Evolutionary conservation across 2,888 invertebrate genomes (phyloP).

Genomic region (Seira sanloemensis): DNA sequence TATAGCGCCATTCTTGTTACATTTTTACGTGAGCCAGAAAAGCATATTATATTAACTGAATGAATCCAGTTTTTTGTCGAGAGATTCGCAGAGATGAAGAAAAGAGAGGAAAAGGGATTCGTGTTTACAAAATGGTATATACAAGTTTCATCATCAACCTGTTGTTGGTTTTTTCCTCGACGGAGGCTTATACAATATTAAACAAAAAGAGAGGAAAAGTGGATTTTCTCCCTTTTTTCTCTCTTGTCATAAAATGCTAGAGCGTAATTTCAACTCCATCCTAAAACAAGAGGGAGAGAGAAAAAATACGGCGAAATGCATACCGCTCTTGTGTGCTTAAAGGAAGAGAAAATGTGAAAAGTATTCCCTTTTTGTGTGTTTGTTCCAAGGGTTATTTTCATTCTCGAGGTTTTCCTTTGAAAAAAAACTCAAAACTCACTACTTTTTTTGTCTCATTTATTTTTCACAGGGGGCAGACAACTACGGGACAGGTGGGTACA

Average conservation of each 20-base stretch:
- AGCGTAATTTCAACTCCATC: conserved; percentile 6
- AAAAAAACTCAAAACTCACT: background rate
- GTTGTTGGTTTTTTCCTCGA: conserved; percentile 40
- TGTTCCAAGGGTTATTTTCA: background rate
- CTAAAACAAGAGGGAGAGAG: background rate
- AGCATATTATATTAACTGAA: conserved; percentile 5
- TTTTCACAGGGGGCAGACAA: conserved; percentile 69
- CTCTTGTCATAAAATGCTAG: conserved; percentile 27
- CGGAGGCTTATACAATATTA: background rate
- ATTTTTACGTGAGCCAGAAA: background rate
- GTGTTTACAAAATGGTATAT: conserved; percentile 41
- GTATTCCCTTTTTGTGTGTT: conserved; percentile 14
- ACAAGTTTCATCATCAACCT: conserved; percentile 50
- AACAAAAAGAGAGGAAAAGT: conserved; percentile 7
- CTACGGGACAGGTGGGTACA: conserved; percentile 68
- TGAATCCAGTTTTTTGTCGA: conserved; percentile 10
- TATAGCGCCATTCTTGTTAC: background rate
- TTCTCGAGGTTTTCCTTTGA: background rate
- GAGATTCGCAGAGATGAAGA: conserved; percentile 2
- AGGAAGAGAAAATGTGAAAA: background rate
- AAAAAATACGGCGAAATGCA: conserved; percentile 1
- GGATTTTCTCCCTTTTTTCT: conserved; percentile 21
- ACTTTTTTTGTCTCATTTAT: conserved; percentile 41
- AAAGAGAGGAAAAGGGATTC: conserved; percentile 9
- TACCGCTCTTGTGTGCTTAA: conserved; percentile 1